phyloP scores from a whole-genome alignment of 2,797 vertebrate genomes.

The Epinephelus coioides region DNA sequence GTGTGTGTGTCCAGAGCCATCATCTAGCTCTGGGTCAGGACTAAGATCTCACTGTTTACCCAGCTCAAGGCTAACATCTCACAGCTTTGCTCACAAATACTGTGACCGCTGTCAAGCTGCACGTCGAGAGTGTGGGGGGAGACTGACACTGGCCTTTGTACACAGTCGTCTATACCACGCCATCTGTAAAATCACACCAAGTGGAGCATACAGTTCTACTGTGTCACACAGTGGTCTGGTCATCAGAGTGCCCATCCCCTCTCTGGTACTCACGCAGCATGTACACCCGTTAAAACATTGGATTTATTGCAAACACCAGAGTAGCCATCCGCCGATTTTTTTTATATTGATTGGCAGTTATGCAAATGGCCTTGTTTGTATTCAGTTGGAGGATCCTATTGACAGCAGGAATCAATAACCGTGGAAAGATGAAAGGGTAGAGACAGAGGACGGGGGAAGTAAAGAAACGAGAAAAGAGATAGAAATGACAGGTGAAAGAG shows the following conservation, averaged over 20 bases:
- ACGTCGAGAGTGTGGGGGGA: neutral
- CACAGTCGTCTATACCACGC: slow-evolving; percentile 7
- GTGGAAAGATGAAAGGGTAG: slow-evolving; percentile 58
- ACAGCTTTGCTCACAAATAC: slow-evolving; percentile 52
- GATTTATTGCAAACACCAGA: slow-evolving; percentile 27
- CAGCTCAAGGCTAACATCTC: slow-evolving; percentile 47
- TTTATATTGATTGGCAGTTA: slow-evolving; percentile 57
- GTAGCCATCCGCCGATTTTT: slow-evolving; percentile 31
- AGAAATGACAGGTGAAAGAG: slow-evolving; percentile 27
- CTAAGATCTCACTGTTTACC: slow-evolving; percentile 45
- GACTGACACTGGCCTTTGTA: slow-evolving; percentile 9
- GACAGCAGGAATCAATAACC: slow-evolving; percentile 70
- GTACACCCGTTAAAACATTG: slow-evolving; percentile 22
- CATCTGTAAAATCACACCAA: slow-evolving; percentile 43
- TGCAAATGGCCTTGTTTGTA: slow-evolving; percentile 73
- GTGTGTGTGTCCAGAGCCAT: slow-evolving; percentile 24
- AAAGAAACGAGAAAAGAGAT: slow-evolving; percentile 22
- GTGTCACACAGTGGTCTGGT: slow-evolving; percentile 4
- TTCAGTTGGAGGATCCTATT: slow-evolving; percentile 65
- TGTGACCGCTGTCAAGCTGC: slow-evolving; percentile 34
- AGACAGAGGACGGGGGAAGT: slow-evolving; percentile 42
- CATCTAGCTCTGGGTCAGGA: slow-evolving; percentile 29
- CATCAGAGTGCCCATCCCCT: neutral
- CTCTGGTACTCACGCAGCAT: neutral
- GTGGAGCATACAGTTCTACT: slow-evolving; percentile 19